These are phyloP conservation scores for Eudemis profundana DNA, from an alignment of 2,888 invertebrate genomes.

Conservation along the genomic window DNA sequence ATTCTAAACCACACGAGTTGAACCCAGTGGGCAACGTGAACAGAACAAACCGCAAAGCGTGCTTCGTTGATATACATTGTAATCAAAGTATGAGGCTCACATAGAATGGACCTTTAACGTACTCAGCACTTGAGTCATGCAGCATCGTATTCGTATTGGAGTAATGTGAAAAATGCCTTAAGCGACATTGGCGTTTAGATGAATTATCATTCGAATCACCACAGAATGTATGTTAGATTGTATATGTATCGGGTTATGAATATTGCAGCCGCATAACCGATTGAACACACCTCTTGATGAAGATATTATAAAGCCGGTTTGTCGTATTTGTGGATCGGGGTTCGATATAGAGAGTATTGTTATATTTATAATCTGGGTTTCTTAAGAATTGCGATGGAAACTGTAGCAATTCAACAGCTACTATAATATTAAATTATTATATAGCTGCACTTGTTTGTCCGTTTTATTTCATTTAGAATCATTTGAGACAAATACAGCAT, in stretches of 20 bases:
- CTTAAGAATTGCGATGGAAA: slow-evolving; percentile 47
- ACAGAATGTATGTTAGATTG: slow-evolving; percentile 11
- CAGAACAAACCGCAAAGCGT: slow-evolving; percentile 33
- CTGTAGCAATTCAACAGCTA: neutral
- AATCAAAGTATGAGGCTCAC: slow-evolving; percentile 16
- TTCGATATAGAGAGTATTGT: slow-evolving; percentile 48
- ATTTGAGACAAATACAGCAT: too few relatives aligned
- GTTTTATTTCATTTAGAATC: too few relatives aligned
- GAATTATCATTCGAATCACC: neutral
- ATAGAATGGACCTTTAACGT: slow-evolving; percentile 6
- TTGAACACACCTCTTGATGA: slow-evolving; percentile 82
- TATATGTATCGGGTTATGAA: slow-evolving; percentile 53
- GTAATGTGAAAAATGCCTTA: neutral
- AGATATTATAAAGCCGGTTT: slow-evolving; percentile 77
- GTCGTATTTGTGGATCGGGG: slow-evolving; percentile 74
- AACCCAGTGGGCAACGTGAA: slow-evolving; percentile 22
- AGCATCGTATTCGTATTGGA: neutral
- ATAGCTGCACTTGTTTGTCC: too few relatives aligned
- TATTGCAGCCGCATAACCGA: slow-evolving; percentile 73
- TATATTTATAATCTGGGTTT: slow-evolving; percentile 43
- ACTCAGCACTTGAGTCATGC: slow-evolving; percentile 13
- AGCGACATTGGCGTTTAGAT: neutral
- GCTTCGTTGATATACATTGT: slow-evolving; percentile 33
- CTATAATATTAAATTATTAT: too few relatives aligned
- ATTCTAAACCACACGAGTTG: slow-evolving; percentile 14